Percentiles rank a stretch among this genome's conserved stretches.
phyloP scores from a whole-genome alignment of 2,797 vertebrate genomes.

The Galagoides demidoff region DNA sequence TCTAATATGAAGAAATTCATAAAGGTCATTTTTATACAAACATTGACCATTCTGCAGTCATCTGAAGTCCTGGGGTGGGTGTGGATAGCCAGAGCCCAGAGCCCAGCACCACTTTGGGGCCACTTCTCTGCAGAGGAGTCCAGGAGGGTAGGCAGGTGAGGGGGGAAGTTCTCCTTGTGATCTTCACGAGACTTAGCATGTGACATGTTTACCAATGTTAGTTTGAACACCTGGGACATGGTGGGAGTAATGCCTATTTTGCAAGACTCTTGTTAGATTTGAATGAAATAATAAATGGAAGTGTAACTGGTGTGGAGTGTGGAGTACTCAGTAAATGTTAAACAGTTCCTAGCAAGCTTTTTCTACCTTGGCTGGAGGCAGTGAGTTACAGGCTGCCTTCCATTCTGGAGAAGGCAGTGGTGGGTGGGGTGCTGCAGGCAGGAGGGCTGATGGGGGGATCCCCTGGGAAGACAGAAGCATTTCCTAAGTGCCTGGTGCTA shows the following conservation, averaged over 20 bases:
- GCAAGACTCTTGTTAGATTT: not conserved
- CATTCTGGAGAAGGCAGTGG: not conserved
- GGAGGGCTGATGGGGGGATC: not conserved
- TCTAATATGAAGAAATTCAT: not conserved
- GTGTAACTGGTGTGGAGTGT: not conserved
- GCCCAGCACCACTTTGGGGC: fast-evolving
- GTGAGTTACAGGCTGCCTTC: not conserved
- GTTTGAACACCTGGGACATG: not conserved
- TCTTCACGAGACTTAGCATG: not conserved
- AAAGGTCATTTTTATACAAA: not conserved
- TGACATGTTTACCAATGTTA: not conserved
- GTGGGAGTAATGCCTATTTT: not conserved
- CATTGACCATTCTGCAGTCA: not conserved
- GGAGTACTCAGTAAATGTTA: not conserved
- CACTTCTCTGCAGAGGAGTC: not conserved
- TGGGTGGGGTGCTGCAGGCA: fast-evolving
- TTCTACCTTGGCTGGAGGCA: not conserved
- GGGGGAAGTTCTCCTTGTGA: not conserved
- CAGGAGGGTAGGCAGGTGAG: not conserved
- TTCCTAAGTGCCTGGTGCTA: not conserved
- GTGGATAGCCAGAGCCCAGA: not conserved
- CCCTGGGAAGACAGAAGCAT: not conserved
- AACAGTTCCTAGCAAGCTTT: too few species aligned
- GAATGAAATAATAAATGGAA: not conserved
- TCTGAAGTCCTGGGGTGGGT: not conserved